A percentile compares a stretch with the other conserved stretches of the same genome.
These are phyloP conservation scores for Donacobius atricapilla DNA, from an alignment of 2,113 vertebrate genomes.

Conservation along the genomic window DNA sequence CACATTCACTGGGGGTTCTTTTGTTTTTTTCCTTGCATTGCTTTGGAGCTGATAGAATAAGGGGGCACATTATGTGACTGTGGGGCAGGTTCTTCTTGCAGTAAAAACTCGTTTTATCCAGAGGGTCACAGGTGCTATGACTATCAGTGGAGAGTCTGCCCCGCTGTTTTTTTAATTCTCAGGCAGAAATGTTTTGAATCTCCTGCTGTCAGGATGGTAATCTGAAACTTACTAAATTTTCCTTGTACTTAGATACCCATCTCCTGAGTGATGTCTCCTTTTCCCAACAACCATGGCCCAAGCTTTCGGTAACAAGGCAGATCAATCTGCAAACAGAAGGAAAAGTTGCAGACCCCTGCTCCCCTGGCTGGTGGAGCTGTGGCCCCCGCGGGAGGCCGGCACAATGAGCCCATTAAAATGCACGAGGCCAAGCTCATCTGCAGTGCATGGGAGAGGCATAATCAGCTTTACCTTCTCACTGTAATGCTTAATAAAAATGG, in stretches of 20 bases:
- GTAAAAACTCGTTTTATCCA: fast-evolving
- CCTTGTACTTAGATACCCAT: not conserved
- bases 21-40: not conserved
- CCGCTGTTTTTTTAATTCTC: fast-evolving
- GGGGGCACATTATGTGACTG: not conserved
- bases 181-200: not conserved
- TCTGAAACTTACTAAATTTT: not conserved
- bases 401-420: not conserved
- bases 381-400: fast-evolving
- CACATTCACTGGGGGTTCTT: not conserved
- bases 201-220: not conserved
- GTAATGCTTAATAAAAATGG: conserved; percentile 18
- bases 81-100: not conserved
- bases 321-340: not conserved
- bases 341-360: fast-evolving
- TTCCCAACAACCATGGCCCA: fast-evolving
- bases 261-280: not conserved
- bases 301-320: fast-evolving
- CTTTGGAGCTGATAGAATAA: not conserved
- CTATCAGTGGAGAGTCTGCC: not conserved
- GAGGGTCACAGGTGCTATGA: not conserved
- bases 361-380: fast-evolving
- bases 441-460: not conserved
- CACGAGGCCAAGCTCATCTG: not conserved
- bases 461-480: conserved; percentile 9